Percentiles rank a stretch among this genome's conserved stretches.
These are phyloP conservation scores for Piscicola geometra DNA, from an alignment of 2,888 invertebrate species.

Conservation along the genomic window DNA sequence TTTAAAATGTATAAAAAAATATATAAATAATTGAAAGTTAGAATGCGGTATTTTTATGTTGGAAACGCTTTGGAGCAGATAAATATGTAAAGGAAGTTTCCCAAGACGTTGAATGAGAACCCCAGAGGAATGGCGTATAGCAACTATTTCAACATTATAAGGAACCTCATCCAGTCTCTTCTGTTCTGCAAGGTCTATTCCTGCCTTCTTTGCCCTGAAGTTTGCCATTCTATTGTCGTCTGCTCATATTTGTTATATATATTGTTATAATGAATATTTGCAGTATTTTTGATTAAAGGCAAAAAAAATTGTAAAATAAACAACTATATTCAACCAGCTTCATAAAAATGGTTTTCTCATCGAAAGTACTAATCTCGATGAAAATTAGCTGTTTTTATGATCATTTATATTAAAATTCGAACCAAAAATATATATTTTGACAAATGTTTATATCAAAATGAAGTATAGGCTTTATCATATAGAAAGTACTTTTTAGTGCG, in stretches of 20 bases:
- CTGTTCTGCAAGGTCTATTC: constrained; percentile 49
- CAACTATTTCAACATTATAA: not conserved
- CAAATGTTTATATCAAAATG: not conserved
- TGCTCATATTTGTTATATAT: too few relatives aligned
- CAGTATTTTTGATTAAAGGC: not conserved
- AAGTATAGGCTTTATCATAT: not conserved
- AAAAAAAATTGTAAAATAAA: too few relatives aligned
- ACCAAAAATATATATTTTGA: not conserved
- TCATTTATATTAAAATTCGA: not conserved
- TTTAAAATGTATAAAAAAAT: too few relatives aligned
- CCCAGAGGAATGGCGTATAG: not conserved
- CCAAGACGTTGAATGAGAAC: too few relatives aligned
- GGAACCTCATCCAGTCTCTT: constrained; percentile 50
- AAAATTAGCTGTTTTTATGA: not conserved
- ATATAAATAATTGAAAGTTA: too few relatives aligned
- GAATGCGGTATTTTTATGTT: too few relatives aligned
- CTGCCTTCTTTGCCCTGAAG: constrained; percentile 49
- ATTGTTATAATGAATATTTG: too few relatives aligned
- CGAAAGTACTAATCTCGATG: not conserved
- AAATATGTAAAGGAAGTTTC: too few relatives aligned
- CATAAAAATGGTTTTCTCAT: too few relatives aligned
- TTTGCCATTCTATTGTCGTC: constrained; percentile 38
- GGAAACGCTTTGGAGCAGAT: too few relatives aligned
- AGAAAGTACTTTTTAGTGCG: constrained; percentile 19
- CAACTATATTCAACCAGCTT: too few relatives aligned